phyloP scores from a whole-genome alignment of 2,888 invertebrate genomes.

The Ethmia dodecea region DNA sequence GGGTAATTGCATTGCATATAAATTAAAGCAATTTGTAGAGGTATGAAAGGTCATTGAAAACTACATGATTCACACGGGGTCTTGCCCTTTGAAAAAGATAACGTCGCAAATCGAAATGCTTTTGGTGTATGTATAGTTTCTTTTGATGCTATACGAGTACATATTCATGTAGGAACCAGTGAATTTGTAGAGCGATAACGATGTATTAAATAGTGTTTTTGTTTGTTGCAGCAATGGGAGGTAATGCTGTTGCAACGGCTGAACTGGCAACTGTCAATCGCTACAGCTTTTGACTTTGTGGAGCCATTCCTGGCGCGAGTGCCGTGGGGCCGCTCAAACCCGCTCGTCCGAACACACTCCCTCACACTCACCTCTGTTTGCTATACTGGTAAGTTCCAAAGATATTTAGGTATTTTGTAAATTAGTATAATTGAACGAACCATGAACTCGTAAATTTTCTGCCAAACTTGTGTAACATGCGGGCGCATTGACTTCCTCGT shows the following conservation, averaged over 20 bases:
- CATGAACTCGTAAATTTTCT: slow-evolving; percentile 18
- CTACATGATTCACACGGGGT: slow-evolving; percentile 44
- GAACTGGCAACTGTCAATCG: slow-evolving; percentile 87
- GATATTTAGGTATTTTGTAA: too few relatives aligned
- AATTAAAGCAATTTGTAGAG: slow-evolving; percentile 24
- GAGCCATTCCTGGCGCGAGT: slow-evolving; percentile 85
- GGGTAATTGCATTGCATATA: slow-evolving; percentile 25
- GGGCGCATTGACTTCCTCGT: slow-evolving; percentile 42
- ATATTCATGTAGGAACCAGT: neutral
- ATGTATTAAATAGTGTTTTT: slow-evolving; percentile 12
- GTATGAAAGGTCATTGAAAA: slow-evolving; percentile 19
- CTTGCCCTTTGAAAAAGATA: slow-evolving; percentile 34
- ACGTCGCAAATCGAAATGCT: slow-evolving; percentile 7
- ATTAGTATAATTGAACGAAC: neutral
- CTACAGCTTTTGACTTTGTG: slow-evolving; percentile 90
- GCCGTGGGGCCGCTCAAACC: slow-evolving; percentile 78
- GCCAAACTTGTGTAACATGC: slow-evolving; percentile 38
- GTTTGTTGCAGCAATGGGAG: slow-evolving; percentile 86
- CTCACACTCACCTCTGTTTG: slow-evolving; percentile 87
- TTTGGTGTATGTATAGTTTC: too few relatives aligned
- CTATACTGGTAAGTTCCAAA: slow-evolving; percentile 86
- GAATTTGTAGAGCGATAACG: too few relatives aligned
- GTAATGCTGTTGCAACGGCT: slow-evolving; percentile 84
- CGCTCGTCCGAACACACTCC: slow-evolving; percentile 83
- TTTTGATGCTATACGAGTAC: neutral